These are phyloP conservation scores for Parambassis ranga DNA, from an alignment of 2,797 vertebrate genomes.

Conservation along the genomic window DNA sequence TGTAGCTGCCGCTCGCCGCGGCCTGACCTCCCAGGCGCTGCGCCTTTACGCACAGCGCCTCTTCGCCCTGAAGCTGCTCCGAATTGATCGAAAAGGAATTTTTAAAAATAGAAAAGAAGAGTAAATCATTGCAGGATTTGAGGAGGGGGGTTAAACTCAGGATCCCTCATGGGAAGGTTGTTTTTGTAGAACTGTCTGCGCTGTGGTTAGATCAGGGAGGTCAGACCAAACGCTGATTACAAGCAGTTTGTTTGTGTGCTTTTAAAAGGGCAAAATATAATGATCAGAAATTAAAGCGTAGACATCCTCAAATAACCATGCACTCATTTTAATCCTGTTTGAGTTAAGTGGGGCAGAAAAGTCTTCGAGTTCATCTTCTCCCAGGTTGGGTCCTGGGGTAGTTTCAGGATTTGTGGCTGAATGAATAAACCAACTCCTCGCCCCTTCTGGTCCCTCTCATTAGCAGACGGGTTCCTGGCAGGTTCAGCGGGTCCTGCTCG, in stretches of 20 bases:
- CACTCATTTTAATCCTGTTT: background rate
- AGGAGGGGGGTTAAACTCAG: background rate
- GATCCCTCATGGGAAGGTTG: background rate
- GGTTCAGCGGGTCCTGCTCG: constrained; percentile 38
- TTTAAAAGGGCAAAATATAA: background rate
- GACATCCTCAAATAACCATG: background rate
- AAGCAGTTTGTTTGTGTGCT: constrained; percentile 12
- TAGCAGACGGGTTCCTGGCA: constrained; percentile 56
- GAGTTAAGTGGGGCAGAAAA: background rate
- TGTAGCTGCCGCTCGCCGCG: background rate
- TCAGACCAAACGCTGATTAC: background rate
- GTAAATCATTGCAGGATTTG: background rate
- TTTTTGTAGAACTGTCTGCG: background rate
- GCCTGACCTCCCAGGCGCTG: constrained; percentile 28
- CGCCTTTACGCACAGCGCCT: constrained; percentile 26
- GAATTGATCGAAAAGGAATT: background rate
- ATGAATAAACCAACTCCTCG: constrained; percentile 8
- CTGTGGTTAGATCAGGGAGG: background rate
- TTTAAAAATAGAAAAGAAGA: background rate
- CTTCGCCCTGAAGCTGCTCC: background rate
- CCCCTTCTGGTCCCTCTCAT: constrained; percentile 13
- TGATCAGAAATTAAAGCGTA: background rate
- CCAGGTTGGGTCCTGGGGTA: background rate
- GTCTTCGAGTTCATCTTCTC: background rate
- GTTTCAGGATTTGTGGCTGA: constrained; percentile 10